These are phyloP conservation scores for Aphelinus certus DNA, from an alignment of 1,140 invertebrate species.

Conservation along the genomic window DNA sequence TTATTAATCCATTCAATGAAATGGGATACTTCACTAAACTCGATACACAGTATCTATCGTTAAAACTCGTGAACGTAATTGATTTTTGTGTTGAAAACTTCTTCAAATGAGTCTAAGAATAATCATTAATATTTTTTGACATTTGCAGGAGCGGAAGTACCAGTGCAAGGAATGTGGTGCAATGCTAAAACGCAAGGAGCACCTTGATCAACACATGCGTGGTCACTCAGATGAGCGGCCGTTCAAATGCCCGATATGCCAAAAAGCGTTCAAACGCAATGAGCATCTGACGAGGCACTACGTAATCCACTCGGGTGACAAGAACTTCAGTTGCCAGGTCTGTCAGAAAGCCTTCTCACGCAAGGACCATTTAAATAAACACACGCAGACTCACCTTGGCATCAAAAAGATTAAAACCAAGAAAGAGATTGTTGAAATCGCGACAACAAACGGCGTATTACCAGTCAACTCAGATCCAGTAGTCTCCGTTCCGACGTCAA, in stretches of 20 bases:
- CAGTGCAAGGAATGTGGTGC: conserved; percentile 65
- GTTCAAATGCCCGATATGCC: conserved; percentile 68
- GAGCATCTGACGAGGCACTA: conserved; percentile 67
- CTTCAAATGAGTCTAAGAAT: background rate
- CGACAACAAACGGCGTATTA: background rate
- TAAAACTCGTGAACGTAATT: background rate
- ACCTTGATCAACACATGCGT: conserved; percentile 73
- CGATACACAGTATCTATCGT: too few species aligned
- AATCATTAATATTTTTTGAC: conserved; percentile 24
- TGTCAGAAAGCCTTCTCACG: conserved; percentile 81
- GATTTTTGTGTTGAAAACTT: too few species aligned
- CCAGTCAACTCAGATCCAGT: background rate
- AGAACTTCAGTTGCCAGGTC: conserved; percentile 76
- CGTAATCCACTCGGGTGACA: conserved; percentile 68
- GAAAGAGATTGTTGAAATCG: conserved; percentile 52
- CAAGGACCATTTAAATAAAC: conserved; percentile 81
- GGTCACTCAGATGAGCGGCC: conserved; percentile 80
- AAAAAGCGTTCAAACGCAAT: conserved; percentile 69
- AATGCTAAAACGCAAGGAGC: conserved; percentile 65
- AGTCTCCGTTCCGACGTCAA: background rate
- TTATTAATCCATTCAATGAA: too few species aligned
- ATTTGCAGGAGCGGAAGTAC: conserved; percentile 60
- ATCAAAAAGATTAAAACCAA: conserved; percentile 56
- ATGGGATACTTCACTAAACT: too few species aligned
- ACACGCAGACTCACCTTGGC: conserved; percentile 66